phyloP scores from a whole-genome alignment of 2,113 vertebrate species.

The Atlantisia rogersi region DNA sequence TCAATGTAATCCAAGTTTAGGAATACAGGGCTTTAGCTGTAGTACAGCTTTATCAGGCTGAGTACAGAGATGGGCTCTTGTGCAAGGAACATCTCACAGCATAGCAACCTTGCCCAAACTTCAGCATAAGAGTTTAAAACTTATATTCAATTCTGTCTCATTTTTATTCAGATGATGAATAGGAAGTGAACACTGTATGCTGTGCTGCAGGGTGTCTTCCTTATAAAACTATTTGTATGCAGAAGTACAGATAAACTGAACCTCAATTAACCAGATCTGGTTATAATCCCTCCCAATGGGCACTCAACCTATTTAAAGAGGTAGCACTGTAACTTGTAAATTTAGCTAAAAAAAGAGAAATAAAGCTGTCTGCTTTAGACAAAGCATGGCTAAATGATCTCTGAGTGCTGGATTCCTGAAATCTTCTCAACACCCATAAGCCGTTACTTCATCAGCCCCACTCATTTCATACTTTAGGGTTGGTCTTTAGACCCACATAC shows the following conservation, averaged over 20 bases:
- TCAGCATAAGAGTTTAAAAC: neutral
- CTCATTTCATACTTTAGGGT: neutral
- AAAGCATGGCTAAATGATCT: neutral
- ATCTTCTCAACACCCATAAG: neutral
- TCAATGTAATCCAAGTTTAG: neutral
- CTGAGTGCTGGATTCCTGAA: neutral
- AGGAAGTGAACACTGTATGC: neutral
- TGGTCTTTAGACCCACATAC: neutral
- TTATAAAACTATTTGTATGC: neutral
- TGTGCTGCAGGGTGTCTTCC: neutral
- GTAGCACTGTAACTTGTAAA: neutral
- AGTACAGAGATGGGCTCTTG: neutral
- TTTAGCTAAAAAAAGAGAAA: conserved; percentile 5
- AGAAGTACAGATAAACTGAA: conserved; percentile 27
- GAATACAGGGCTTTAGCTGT: neutral
- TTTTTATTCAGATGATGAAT: conserved; percentile 28
- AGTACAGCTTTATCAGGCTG: neutral
- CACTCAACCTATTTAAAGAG: neutral
- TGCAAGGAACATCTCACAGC: neutral
- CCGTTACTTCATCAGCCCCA: neutral
- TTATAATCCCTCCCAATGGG: conserved; percentile 15
- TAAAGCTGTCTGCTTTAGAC: neutral
- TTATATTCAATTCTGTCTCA: neutral
- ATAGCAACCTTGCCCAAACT: neutral
- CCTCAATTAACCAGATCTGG: neutral